Conservation (phyloP, 2,797 vertebrate species). For the Chelidonichthys spinosus region DNA sequence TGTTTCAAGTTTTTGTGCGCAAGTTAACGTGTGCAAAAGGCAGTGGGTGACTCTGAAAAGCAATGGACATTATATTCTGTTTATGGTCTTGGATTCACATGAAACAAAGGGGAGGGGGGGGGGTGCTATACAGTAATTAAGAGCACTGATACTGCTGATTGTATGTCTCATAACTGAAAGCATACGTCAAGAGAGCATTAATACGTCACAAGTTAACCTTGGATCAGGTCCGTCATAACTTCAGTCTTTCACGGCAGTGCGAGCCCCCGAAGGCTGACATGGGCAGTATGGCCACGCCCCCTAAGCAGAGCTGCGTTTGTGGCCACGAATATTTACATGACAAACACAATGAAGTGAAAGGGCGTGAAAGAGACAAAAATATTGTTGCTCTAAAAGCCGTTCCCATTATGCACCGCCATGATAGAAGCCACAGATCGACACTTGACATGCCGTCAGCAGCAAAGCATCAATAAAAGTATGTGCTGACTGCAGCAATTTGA, state of each 20-base stretch:
- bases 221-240: conserved; percentile 28
- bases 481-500: conserved; percentile 21
- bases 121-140: background rate
- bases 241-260: conserved; percentile 43
- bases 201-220: conserved; percentile 58
- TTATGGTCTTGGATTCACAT: conserved; percentile 8
- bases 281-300: conserved; percentile 57
- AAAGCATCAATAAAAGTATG: conserved; percentile 16
- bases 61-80: conserved; percentile 14
- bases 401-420: conserved; percentile 14
- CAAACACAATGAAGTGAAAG: conserved; percentile 62
- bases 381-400: conserved; percentile 27
- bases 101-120: conserved; percentile 15
- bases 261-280: conserved; percentile 72
- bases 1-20: conserved; percentile 54
- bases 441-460: conserved; percentile 13
- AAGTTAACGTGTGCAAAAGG: conserved; percentile 60
- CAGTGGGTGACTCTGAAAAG: conserved; percentile 34
- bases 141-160: conserved; percentile 12
- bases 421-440: background rate
- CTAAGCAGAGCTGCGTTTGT: conserved; percentile 49
- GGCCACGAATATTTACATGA: conserved; percentile 75
- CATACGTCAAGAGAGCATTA: conserved; percentile 54
- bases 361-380: conserved; percentile 35
- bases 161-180: conserved; percentile 24